These are phyloP conservation scores for Hafferia zeledoni DNA, from an alignment of 2,797 vertebrate genomes.

Conservation along the genomic window DNA sequence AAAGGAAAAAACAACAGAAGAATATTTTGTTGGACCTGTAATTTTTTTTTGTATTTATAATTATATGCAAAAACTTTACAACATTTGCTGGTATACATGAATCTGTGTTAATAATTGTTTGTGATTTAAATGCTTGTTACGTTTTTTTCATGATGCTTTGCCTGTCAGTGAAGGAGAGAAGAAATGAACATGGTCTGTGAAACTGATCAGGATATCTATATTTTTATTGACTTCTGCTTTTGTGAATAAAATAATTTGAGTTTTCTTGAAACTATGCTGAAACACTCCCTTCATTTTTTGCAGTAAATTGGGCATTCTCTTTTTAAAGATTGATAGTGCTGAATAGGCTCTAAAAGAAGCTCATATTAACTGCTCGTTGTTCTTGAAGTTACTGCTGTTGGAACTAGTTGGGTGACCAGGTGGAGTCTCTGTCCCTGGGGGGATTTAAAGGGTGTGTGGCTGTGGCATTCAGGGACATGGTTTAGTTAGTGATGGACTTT, in stretches of 20 bases:
- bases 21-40: slow-evolving; percentile 2
- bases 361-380: accelerated
- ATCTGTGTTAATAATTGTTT: slow-evolving; percentile 30
- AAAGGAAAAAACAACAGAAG: background rate
- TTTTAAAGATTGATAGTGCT: background rate
- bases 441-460: background rate
- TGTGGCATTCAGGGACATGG: background rate
- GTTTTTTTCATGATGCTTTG: slow-evolving; percentile 26
- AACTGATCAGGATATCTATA: slow-evolving; percentile 61
- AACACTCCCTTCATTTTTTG: background rate
- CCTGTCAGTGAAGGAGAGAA: slow-evolving; percentile 46
- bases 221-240: slow-evolving; percentile 66
- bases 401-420: background rate
- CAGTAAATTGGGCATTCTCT: background rate
- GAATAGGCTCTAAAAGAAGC: background rate
- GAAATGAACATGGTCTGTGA: slow-evolving; percentile 35
- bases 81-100: slow-evolving; percentile 25
- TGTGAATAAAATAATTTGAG: slow-evolving; percentile 68
- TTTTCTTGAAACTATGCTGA: slow-evolving; percentile 52
- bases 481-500: background rate
- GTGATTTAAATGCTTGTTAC: slow-evolving; percentile 58
- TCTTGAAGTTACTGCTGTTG: background rate
- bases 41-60: background rate
- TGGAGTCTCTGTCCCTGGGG: background rate
- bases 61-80: slow-evolving; percentile 40